Percentiles rank a stretch among this genome's conserved stretches.
phyloP scores from a whole-genome alignment of 2,113 vertebrate genomes.

The Rhadina sibilatrix region DNA sequence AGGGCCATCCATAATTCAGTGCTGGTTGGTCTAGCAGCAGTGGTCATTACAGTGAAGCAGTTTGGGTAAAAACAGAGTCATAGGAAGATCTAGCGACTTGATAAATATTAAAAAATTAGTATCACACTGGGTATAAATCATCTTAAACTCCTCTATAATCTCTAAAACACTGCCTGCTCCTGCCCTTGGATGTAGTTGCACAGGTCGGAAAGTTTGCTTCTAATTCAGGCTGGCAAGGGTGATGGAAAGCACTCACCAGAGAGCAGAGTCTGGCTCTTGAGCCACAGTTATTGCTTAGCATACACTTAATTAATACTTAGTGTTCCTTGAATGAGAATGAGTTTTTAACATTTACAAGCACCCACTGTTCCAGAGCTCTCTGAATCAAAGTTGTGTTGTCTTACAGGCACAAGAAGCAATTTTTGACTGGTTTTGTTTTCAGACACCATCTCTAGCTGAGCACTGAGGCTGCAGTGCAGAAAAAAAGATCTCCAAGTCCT shows the following conservation, averaged over 20 bases:
- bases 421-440: background rate
- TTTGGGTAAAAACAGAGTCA: background rate
- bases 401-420: background rate
- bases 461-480: background rate
- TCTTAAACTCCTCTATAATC: background rate
- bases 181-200: background rate
- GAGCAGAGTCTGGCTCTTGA: background rate
- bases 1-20: background rate
- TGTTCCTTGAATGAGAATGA: background rate
- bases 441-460: background rate
- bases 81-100: background rate
- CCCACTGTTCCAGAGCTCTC: background rate
- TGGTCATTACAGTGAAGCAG: background rate
- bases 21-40: background rate
- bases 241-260: constrained; percentile 3
- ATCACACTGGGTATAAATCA: background rate
- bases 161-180: background rate
- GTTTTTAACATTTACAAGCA: background rate
- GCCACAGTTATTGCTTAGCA: background rate
- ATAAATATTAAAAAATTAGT: constrained; percentile 20
- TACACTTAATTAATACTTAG: constrained; percentile 1
- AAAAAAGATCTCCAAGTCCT: background rate
- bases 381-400: background rate
- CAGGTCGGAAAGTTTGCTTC: background rate
- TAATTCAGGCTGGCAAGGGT: background rate